Evolutionary conservation across 1,140 invertebrate species (phyloP).

Genomic region (Pseudomyrmex dendroicus): DNA sequence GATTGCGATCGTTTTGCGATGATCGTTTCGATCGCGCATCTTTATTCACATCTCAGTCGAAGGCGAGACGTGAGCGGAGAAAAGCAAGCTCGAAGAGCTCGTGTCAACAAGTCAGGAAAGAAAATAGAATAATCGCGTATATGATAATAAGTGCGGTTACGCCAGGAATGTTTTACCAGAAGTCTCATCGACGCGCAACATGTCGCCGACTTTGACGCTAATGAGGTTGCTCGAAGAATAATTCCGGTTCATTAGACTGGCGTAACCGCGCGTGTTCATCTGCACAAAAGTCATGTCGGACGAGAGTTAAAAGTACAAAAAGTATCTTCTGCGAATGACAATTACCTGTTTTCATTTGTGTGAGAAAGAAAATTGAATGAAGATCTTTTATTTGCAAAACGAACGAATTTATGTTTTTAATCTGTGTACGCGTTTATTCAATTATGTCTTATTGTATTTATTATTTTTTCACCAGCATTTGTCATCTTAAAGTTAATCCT

Average conservation of each 20-base stretch:
- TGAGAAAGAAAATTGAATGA: not conserved
- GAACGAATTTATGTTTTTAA: no score
- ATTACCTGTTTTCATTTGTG: not conserved
- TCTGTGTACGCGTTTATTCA: no score
- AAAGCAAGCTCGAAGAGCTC: conserved; percentile 26
- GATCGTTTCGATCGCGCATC: not conserved
- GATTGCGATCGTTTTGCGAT: conserved; percentile 51
- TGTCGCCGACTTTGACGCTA: conserved; percentile 23
- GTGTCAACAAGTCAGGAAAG: conserved; percentile 42
- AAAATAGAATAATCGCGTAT: not conserved
- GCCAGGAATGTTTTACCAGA: not conserved
- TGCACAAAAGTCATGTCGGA: not conserved
- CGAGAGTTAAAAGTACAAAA: no score
- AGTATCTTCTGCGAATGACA: no score
- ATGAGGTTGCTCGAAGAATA: conserved; percentile 38
- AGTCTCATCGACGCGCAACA: not conserved
- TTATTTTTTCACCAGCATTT: not conserved
- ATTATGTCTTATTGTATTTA: conserved; percentile 2
- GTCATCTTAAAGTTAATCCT: conserved; percentile 4
- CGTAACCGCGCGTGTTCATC: conserved; percentile 19
- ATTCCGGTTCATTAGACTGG: conserved; percentile 29
- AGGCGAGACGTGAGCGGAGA: not conserved
- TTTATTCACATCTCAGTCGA: not conserved
- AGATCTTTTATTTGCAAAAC: no score
- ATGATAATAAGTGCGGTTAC: conserved; percentile 14